Evolutionary conservation across 2,113 vertebrate genomes (phyloP).

Genomic region (Tamias sibiricus): DNA sequence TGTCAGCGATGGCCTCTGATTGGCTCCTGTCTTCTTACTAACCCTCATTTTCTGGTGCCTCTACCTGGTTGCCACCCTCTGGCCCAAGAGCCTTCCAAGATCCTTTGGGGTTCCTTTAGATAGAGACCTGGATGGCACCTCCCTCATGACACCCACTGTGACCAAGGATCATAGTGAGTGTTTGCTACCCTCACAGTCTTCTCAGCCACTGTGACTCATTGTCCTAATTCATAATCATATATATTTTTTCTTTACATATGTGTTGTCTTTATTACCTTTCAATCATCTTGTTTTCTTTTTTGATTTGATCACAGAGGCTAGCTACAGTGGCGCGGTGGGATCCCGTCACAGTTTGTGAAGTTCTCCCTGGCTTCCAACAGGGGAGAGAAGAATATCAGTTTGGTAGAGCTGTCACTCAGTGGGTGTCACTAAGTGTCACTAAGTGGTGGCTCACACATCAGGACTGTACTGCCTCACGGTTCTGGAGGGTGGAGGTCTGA

Average conservation of each 20-base stretch:
- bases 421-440: too few relatives aligned
- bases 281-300: neutral
- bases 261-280: neutral
- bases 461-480: neutral
- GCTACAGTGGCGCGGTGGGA: too few relatives aligned
- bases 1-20: neutral
- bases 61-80: too few relatives aligned
- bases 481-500: neutral
- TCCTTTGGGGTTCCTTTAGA: neutral
- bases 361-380: neutral
- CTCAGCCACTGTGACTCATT: too few relatives aligned
- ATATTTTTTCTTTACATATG: neutral
- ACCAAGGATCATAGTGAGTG: fast-evolving
- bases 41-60: neutral
- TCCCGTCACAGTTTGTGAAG: too few relatives aligned
- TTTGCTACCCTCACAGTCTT: neutral
- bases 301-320: neutral
- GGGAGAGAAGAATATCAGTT: too few relatives aligned
- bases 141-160: neutral
- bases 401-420: neutral
- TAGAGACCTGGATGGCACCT: neutral
- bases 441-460: neutral
- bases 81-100: too few relatives aligned
- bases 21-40: neutral
- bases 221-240: neutral